Conservation (phyloP, 2,888 invertebrate genomes). For the Tiliacea aurago region DNA sequence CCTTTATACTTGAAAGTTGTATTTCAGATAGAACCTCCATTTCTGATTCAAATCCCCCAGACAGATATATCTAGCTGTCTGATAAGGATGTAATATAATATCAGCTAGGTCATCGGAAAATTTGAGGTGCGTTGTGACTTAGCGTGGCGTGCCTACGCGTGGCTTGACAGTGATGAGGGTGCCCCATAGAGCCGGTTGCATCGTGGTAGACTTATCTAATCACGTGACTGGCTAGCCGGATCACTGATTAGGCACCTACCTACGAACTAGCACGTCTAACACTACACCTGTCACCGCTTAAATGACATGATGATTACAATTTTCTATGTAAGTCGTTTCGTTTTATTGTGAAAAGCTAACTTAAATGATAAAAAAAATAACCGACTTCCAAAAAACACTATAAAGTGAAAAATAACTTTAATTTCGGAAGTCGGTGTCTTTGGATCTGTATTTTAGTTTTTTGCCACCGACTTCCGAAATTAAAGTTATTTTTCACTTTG, state of each 20-base stretch:
- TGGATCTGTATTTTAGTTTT: too few species aligned
- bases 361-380: too few species aligned
- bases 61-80: slow-evolving; percentile 49
- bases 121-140: slow-evolving; percentile 23
- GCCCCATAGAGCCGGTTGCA: slow-evolving; percentile 17
- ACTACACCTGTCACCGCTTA: slow-evolving; percentile 6
- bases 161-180: slow-evolving; percentile 43
- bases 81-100: slow-evolving; percentile 56
- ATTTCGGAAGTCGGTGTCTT: too few species aligned
- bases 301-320: not conserved
- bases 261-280: slow-evolving; percentile 3
- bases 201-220: slow-evolving; percentile 62
- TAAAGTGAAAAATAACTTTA: too few species aligned
- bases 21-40: slow-evolving; percentile 20
- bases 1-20: slow-evolving; percentile 29
- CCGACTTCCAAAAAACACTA: too few species aligned
- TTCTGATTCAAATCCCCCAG: slow-evolving; percentile 45
- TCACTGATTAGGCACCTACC: slow-evolving; percentile 29
- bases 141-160: slow-evolving; percentile 30
- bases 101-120: slow-evolving; percentile 60
- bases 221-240: slow-evolving; percentile 46
- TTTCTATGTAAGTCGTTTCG: not conserved
- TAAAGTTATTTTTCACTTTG: too few species aligned
- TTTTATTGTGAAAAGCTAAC: not conserved
- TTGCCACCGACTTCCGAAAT: too few species aligned